These are phyloP conservation scores for Thalassoma bifasciatum DNA, from an alignment of 2,113 vertebrate species.

Conservation along the genomic window DNA sequence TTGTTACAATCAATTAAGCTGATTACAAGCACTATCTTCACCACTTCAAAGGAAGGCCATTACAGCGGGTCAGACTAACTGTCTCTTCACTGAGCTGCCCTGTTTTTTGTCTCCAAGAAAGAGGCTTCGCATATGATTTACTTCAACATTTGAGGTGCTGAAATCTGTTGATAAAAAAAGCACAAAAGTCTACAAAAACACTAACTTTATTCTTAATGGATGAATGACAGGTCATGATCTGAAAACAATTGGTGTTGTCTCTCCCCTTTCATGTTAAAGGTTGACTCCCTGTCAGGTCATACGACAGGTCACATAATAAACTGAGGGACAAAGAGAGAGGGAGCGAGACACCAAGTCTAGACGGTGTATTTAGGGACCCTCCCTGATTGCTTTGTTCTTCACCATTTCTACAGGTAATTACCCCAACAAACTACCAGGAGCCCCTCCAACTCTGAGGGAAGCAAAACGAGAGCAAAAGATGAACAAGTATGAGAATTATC, in stretches of 20 bases:
- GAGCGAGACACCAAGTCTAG: slow-evolving; percentile 84
- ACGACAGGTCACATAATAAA: slow-evolving; percentile 75
- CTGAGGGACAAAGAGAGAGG: slow-evolving; percentile 56
- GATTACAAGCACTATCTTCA: slow-evolving; percentile 82
- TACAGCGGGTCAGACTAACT: slow-evolving; percentile 74
- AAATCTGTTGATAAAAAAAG: slow-evolving; percentile 30
- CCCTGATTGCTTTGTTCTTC: slow-evolving; percentile 82
- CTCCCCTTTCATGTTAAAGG: slow-evolving; percentile 62
- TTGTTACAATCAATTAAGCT: slow-evolving; percentile 83
- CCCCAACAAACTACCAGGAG: slow-evolving; percentile 72
- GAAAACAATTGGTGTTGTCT: slow-evolving; percentile 55
- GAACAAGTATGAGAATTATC: neutral
- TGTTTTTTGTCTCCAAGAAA: slow-evolving; percentile 58
- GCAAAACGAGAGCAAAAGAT: slow-evolving; percentile 45
- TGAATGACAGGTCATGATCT: slow-evolving; percentile 53
- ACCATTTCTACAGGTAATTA: slow-evolving; percentile 85
- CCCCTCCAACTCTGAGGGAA: slow-evolving; percentile 56
- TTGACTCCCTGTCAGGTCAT: slow-evolving; percentile 62
- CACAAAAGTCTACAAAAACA: slow-evolving; percentile 1
- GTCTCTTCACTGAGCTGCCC: slow-evolving; percentile 67
- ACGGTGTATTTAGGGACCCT: slow-evolving; percentile 79
- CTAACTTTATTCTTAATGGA: slow-evolving; percentile 42
- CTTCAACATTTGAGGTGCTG: slow-evolving; percentile 28
- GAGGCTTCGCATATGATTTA: neutral
- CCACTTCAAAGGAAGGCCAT: slow-evolving; percentile 75